A percentile compares a stretch with the other conserved stretches of the same genome.
Evolutionary conservation across 1,140 invertebrate species (phyloP).

Genomic region (Paracyclopina nana): DNA sequence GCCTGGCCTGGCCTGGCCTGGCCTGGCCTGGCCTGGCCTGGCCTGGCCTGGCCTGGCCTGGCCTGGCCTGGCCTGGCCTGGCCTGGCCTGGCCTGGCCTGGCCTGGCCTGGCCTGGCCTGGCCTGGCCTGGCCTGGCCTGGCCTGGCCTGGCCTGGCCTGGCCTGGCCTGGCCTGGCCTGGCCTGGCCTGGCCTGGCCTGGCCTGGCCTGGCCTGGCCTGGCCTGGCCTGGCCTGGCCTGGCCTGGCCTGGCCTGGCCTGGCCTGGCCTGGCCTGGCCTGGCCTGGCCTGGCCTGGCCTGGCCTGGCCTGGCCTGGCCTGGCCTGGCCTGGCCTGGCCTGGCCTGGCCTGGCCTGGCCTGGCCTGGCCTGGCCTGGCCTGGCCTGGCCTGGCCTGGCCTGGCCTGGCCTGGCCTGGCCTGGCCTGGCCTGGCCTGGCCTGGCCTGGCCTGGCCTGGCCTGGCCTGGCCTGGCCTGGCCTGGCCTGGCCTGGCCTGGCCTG

Average conservation of each 20-base stretch:
- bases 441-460: constrained; percentile 19
- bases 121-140: constrained; percentile 21
- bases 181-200: constrained; percentile 20
- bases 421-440: constrained; percentile 20
- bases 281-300: constrained; percentile 19
- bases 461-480: constrained; percentile 19
- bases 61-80: constrained; percentile 21
- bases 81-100: constrained; percentile 21
- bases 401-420: constrained; percentile 16
- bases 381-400: constrained; percentile 19
- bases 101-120: constrained; percentile 21
- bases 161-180: constrained; percentile 21
- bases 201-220: constrained; percentile 20
- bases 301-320: constrained; percentile 18
- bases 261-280: constrained; percentile 17
- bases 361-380: constrained; percentile 19
- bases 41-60: constrained; percentile 22
- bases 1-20: constrained; percentile 22
- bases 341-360: constrained; percentile 18
- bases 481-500: constrained; percentile 17
- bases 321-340: constrained; percentile 20
- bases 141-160: constrained; percentile 21
- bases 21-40: constrained; percentile 22
- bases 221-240: constrained; percentile 21
- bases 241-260: constrained; percentile 20